Percentiles rank a stretch among this genome's conserved stretches.
Evolutionary conservation across 2,797 vertebrate species (phyloP).

Genomic region (Lepilemur septentrionalis): DNA sequence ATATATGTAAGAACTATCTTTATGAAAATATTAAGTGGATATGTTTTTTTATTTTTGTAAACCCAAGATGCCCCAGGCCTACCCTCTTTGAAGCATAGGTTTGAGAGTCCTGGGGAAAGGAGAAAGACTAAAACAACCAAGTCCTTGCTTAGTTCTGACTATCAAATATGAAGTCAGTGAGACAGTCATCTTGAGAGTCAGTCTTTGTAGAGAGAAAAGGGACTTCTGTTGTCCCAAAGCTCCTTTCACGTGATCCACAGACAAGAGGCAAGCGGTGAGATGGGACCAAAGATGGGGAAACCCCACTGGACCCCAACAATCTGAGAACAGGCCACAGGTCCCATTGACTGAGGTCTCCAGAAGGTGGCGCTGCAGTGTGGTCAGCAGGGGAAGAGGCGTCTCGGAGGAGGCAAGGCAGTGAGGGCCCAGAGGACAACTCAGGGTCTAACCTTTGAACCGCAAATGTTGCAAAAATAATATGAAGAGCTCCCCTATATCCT

Average conservation of each 20-base stretch:
- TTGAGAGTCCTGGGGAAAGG: not conserved
- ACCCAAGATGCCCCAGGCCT: not conserved
- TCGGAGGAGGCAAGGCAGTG: not conserved
- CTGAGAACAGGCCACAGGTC: not conserved
- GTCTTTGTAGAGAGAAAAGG: not conserved
- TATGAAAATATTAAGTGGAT: not conserved
- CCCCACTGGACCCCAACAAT: not conserved
- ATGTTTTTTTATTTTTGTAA: not conserved
- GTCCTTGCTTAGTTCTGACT: not conserved
- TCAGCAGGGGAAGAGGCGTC: not conserved
- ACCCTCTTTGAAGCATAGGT: not conserved
- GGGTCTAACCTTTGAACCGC: not conserved
- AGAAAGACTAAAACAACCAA: not conserved
- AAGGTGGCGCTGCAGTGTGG: not conserved
- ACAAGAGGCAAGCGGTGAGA: not conserved
- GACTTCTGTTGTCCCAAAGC: not conserved
- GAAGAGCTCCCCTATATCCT: not conserved
- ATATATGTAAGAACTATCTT: not conserved
- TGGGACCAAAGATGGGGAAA: not conserved
- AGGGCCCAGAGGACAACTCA: not conserved
- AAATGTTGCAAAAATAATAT: not conserved
- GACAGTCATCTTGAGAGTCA: not conserved
- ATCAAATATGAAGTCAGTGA: not conserved
- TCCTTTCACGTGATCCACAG: not conserved
- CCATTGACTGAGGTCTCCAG: not conserved